These are phyloP conservation scores for Chouioia cunea DNA, from an alignment of 2,888 invertebrate species.

Conservation along the genomic window DNA sequence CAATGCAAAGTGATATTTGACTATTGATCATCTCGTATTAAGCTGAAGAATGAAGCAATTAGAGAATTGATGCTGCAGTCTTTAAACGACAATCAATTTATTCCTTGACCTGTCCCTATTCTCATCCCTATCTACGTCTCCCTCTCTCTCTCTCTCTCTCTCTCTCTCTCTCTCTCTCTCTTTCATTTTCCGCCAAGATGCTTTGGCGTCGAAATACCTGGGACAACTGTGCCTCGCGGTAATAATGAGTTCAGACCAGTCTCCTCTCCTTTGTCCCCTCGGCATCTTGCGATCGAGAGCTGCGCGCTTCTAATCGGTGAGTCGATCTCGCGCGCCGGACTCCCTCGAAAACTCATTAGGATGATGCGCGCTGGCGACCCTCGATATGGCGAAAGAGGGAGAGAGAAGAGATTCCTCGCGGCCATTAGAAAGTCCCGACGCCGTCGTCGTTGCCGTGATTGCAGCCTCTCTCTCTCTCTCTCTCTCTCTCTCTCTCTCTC, in stretches of 20 bases:
- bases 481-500: too few relatives aligned
- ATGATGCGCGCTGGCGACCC: conserved; percentile 37
- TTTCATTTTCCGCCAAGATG: conserved; percentile 9
- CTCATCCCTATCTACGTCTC: not conserved
- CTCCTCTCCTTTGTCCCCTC: not conserved
- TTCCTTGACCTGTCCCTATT: not conserved
- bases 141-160: conserved; percentile 7
- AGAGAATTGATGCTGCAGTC: too few relatives aligned
- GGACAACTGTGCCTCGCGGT: conserved; percentile 46
- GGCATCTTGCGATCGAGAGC: conserved; percentile 47
- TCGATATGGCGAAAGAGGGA: conserved; percentile 28
- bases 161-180: conserved; percentile 8
- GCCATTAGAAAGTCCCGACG: conserved; percentile 49
- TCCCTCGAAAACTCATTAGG: conserved; percentile 53
- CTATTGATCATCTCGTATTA: too few relatives aligned
- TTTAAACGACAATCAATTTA: too few relatives aligned
- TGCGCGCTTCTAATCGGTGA: conserved; percentile 48
- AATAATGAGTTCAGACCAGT: conserved; percentile 53
- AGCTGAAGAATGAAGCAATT: too few relatives aligned
- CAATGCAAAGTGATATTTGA: too few relatives aligned
- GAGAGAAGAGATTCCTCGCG: conserved; percentile 49
- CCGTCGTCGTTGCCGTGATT: conserved; percentile 21
- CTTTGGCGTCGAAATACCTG: conserved; percentile 45
- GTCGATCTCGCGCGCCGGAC: conserved; percentile 44
- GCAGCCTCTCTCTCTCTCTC: conserved; percentile 8